Base-by-base conservation (phyloP, 2,888 invertebrate genomes). In the Physocephala rufipes region DNA sequence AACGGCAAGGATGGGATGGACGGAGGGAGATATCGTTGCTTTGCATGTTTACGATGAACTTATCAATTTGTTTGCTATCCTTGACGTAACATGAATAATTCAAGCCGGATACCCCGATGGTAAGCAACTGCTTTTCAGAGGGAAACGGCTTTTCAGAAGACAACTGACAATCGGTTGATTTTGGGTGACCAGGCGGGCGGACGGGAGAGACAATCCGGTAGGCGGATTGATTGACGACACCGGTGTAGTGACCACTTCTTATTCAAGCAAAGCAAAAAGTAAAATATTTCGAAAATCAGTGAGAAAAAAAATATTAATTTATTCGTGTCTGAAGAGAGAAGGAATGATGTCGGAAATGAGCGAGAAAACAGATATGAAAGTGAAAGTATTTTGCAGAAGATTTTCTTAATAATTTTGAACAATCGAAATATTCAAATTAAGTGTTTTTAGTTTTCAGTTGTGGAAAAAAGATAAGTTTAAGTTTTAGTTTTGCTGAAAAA, bases 41-140 rank as follows among this genome's bases (percentile, higher is more conserved):
- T 81, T 75, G 81, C 80, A 81, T 81, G 81, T 82, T 82, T 82
- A 79, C 82, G 82, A 82, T 82, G 81, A 82, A 82, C 82, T 81
- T 81, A 81, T 82, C 81, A 81, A 81, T 81, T 81, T 81, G 82
- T 81, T 82, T 79, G 78, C 78, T 78, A 78, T 78, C 78, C 82
- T 79, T 81, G 82, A 80, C 79, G 80, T 79, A 78, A 76, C 79
- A 78, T 81, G 82, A 82, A 81, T 81, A 82, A 81, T 81, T 81
- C 77, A 81, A 80, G 77, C 74, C 74, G 75, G 74, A 74, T 59
- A 62, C 71, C n/a, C n/a, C 55, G 49, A 45, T 24, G 68, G 67
- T 61, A 66, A 53, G 55, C 65, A 69, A 71, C 71, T 65, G 67
- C 64, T 66, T 61, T 24, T 47, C 53, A 19, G 36, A 28, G 45